These are phyloP conservation scores for Epizoanthus illoricatus DNA, from an alignment of 92 coral and sea anemone species.

Conservation along the genomic window DNA sequence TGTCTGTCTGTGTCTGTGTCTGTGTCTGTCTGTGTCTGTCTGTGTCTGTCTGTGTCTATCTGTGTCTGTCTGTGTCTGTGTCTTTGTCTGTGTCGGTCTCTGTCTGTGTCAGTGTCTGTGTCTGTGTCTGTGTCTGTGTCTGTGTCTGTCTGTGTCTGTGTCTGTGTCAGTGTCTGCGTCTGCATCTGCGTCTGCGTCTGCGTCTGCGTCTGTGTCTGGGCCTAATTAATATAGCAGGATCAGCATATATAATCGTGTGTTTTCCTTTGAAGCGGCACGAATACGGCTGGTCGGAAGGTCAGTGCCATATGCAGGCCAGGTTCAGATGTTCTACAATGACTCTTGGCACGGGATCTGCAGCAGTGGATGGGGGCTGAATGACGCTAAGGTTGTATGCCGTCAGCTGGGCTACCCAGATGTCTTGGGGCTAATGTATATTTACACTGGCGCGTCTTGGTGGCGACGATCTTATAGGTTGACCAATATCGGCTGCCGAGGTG, in stretches of 20 bases:
- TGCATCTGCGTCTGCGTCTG: background rate
- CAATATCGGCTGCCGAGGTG: constrained; percentile 62
- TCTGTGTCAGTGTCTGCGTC: background rate
- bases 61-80: background rate
- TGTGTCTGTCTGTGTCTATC: background rate
- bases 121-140: no score
- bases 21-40: no score
- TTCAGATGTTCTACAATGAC: constrained; percentile 40
- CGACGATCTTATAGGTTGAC: constrained; percentile 35
- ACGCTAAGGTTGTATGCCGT: constrained; percentile 48
- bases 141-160: no score
- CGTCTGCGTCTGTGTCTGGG: no score
- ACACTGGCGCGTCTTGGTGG: background rate
- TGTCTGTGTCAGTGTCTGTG: no score
- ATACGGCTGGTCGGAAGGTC: constrained; percentile 47
- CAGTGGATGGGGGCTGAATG: background rate
- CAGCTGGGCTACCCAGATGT: constrained; percentile 51
- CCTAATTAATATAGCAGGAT: background rate
- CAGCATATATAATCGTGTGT: background rate
- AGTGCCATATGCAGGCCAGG: constrained; percentile 48
- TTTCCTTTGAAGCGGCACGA: background rate
- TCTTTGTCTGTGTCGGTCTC: no score
- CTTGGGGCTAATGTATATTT: constrained; percentile 11
- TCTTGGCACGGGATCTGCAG: constrained; percentile 55
- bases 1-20: no score